Evolutionary conservation across 2,888 invertebrate genomes (phyloP).

Genomic region (Caenorhabditis panamensis): DNA sequence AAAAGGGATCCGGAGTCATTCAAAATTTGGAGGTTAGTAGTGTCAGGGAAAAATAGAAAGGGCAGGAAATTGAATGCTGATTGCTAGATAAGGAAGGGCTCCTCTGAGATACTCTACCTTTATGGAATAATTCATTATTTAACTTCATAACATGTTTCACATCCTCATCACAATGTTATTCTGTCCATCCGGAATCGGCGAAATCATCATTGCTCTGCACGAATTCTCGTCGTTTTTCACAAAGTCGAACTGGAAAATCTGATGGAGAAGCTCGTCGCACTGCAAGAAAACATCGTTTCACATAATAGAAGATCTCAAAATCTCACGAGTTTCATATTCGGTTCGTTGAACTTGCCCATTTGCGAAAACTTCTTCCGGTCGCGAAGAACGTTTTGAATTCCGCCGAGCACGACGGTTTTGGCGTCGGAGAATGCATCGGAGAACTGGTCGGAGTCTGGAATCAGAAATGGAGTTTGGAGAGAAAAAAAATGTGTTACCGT

Average conservation of each 20-base stretch:
- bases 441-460: conserved; percentile 1
- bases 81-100: too few relatives aligned
- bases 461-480: too few relatives aligned
- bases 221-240: conserved; percentile 47
- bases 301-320: neutral
- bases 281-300: neutral
- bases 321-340: conserved; percentile 42
- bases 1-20: too few relatives aligned
- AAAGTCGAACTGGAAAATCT: conserved; percentile 44
- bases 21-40: too few relatives aligned
- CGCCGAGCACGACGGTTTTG: conserved; percentile 34
- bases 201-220: conserved; percentile 13
- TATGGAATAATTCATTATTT: too few relatives aligned
- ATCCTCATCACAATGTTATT: conserved; percentile 53
- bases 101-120: too few relatives aligned
- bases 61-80: too few relatives aligned
- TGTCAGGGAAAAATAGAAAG: too few relatives aligned
- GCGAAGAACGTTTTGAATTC: conserved; percentile 42
- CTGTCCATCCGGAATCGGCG: conserved; percentile 33
- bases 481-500: too few relatives aligned
- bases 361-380: conserved; percentile 45
- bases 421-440: conserved; percentile 34
- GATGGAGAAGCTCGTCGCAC: conserved; percentile 45
- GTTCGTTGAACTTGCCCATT: conserved; percentile 39
- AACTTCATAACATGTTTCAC: too few relatives aligned